A percentile compares a stretch with the other conserved stretches of the same genome.
These are phyloP conservation scores for Dicyrtoma fusca DNA, from an alignment of 2,888 invertebrate genomes.

Conservation along the genomic window DNA sequence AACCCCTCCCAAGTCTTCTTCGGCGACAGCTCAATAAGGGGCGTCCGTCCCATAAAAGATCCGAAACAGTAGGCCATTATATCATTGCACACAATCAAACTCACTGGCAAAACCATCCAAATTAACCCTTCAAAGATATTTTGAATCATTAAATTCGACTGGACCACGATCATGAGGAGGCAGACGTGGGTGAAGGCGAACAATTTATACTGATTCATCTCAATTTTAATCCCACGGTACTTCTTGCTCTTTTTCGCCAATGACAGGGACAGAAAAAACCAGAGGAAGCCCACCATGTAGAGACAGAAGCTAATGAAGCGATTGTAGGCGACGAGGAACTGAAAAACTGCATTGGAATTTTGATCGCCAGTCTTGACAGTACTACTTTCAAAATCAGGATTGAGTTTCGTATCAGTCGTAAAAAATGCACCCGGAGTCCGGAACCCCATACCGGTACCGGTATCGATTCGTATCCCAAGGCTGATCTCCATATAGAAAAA, in stretches of 20 bases:
- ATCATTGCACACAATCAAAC: conserved; percentile 99
- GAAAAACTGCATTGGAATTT: conserved; percentile 83
- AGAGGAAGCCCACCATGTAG: conserved; percentile 95
- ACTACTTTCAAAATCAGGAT: too few relatives aligned
- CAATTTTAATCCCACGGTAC: conserved; percentile 83
- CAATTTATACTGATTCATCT: conserved; percentile 80
- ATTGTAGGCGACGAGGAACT: conserved; percentile 93
- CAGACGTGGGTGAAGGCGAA: conserved; percentile 99
- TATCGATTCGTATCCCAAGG: conserved; percentile 63
- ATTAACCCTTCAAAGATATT: conserved; percentile 95
- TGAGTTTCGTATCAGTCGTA: too few relatives aligned
- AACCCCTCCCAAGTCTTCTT: conserved; percentile 99
- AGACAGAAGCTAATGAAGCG: conserved; percentile 96
- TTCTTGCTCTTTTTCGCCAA: conserved; percentile 78
- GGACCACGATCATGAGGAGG: conserved; percentile 94
- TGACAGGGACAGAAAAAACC: conserved; percentile 91
- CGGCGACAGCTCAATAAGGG: conserved; percentile 96
- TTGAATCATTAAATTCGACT: conserved; percentile 98
- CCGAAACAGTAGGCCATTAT: conserved; percentile 99
- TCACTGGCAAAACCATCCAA: conserved; percentile 98
- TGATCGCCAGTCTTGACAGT: too few relatives aligned
- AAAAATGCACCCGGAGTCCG: too few relatives aligned
- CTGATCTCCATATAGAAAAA: conserved; percentile 97
- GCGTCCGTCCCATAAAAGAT: conserved; percentile 99
- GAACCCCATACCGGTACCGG: too few relatives aligned